Conservation (phyloP, 2,797 vertebrate species). For the Amazona ochrocephala region DNA sequence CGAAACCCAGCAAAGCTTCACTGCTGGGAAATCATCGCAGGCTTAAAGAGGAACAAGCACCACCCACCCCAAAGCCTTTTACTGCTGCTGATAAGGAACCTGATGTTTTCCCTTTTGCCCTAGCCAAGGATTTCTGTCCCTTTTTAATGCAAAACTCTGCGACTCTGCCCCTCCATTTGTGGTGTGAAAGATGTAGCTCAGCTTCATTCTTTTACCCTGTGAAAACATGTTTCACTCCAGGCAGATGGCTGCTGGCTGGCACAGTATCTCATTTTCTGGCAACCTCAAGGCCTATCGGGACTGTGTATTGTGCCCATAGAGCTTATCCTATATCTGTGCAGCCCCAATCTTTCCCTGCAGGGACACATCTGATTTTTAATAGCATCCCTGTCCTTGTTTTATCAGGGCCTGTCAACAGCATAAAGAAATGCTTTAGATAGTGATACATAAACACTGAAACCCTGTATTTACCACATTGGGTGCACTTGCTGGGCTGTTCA, state of each 20-base stretch:
- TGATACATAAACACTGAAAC: neutral
- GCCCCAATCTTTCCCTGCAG: neutral
- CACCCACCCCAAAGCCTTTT: neutral
- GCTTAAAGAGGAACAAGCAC: neutral
- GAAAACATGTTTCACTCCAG: neutral
- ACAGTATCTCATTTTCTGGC: neutral
- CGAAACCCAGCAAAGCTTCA: neutral
- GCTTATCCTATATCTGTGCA: neutral
- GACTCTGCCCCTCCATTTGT: neutral
- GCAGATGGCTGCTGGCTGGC: neutral
- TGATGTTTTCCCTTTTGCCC: neutral
- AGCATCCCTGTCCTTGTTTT: constrained; percentile 5
- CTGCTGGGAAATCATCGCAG: neutral
- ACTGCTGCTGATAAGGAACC: neutral
- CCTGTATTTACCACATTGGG: neutral
- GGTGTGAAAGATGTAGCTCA: neutral
- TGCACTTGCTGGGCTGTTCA: constrained; percentile 26
- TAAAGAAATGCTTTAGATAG: constrained; percentile 38
- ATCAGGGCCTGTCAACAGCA: neutral
- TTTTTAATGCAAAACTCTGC: neutral
- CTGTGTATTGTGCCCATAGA: neutral
- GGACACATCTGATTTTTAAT: neutral
- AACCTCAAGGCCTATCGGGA: neutral
- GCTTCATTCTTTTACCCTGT: neutral
- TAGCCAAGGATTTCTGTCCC: neutral